Base-by-base conservation (phyloP, 2,888 invertebrate species). In the Sacculina carcini region DNA sequence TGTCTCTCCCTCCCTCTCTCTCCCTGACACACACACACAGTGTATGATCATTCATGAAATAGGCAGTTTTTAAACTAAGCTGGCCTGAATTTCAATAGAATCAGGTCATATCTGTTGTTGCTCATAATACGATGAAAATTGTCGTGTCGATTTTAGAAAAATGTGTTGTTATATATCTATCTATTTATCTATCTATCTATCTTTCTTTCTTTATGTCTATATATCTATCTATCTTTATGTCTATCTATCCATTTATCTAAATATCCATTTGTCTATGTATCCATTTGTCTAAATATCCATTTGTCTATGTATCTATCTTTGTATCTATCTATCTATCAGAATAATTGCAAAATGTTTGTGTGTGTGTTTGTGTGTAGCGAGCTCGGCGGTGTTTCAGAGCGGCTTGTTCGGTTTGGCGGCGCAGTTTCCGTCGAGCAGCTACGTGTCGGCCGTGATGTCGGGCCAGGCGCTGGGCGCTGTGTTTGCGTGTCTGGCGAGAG, bases 401-500 rank as follows among this genome's bases (percentile, higher is more conserved):
- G 82, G 83, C 19, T 65, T 90, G 36, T 78, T 86, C 59, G 90
- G 87, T 6, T 73, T 90, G 42, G 83, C 82, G 1, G 84, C 86
- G 19, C 73, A 79, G 58, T 89, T 92, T 67, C 80, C 87, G 1
- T 73, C 79, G 4, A n/a, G n/a, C 28, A 74, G 77, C 58, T 90
- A 87, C 65, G 85, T 86, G 68, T 89, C 89, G 0, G 78, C 84
- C 36, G 61, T 64, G 28, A 78, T 87, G 57, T 79, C 82, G 55
- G 92, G 92, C 0, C 90, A 92, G 71, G 86, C 87, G 0, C 65
- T 90, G 2, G 89, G 89, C 14, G 90, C 89, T 0, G 81, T 90
- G 54, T 78, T 90, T 60, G 84, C 89, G 0, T 83, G 42, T 10
- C 9, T 42, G 5, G 26, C 16, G 26, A 42, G 42, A 28, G 26